Conservation (phyloP, 2,888 invertebrate species). For the Panzeria rudis region DNA sequence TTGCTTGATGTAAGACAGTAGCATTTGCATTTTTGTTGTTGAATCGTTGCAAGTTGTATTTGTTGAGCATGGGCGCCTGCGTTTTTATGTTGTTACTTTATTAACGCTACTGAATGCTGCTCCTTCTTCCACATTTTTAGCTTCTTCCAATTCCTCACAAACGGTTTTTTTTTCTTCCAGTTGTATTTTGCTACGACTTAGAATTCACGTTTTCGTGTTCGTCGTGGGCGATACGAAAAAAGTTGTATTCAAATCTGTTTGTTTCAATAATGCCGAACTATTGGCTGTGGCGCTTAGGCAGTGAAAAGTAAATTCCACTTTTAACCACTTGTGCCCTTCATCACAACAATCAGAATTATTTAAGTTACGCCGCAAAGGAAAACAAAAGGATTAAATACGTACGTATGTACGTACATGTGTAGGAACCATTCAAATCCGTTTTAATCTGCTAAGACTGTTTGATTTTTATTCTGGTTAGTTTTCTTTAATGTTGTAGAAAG, state of each 20-base stretch:
- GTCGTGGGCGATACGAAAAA: slow-evolving; percentile 74
- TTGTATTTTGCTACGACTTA: slow-evolving; percentile 60
- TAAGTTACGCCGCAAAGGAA: slow-evolving; percentile 51
- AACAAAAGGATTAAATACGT: slow-evolving; percentile 48
- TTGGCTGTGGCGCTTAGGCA: slow-evolving; percentile 60
- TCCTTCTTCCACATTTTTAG: slow-evolving; percentile 4
- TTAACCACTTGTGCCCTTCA: neutral
- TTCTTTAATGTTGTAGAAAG: slow-evolving; percentile 4
- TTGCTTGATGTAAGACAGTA: slow-evolving; percentile 73
- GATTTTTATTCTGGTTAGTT: neutral
- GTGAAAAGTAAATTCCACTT: slow-evolving; percentile 8
- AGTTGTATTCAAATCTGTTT: slow-evolving; percentile 60
- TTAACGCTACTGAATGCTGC: slow-evolving; percentile 70
- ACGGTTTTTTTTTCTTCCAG: neutral
- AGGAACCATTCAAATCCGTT: slow-evolving; percentile 11
- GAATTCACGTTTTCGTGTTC: slow-evolving; percentile 76
- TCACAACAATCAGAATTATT: neutral
- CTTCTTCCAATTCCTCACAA: slow-evolving; percentile 9
- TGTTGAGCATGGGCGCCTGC: slow-evolving; percentile 76
- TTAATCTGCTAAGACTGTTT: neutral
- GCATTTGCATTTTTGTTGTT: slow-evolving; percentile 77
- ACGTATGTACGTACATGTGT: neutral
- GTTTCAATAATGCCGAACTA: slow-evolving; percentile 52
- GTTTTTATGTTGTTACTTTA: slow-evolving; percentile 73
- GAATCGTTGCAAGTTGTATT: slow-evolving; percentile 65